Evolutionary conservation across 2,888 invertebrate genomes (phyloP).

Genomic region (Sesia bembeciformis): DNA sequence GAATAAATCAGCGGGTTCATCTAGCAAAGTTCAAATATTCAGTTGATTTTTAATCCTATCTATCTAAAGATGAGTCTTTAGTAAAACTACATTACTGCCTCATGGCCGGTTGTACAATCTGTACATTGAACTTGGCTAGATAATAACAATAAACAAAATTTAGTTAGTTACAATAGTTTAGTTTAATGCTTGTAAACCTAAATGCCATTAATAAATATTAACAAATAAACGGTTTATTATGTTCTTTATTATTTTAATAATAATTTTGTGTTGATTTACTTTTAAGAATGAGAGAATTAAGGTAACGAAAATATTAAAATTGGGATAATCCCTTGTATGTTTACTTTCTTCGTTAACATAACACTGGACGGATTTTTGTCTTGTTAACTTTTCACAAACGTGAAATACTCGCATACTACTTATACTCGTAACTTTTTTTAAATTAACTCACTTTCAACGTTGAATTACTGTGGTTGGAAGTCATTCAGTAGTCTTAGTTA

Average conservation of each 20-base stretch:
- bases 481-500: too few species aligned
- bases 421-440: too few species aligned
- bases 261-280: background rate
- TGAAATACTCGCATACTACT: too few species aligned
- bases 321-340: too few species aligned
- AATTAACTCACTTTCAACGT: too few species aligned
- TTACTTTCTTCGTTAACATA: background rate
- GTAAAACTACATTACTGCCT: background rate
- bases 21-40: constrained; percentile 24
- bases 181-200: constrained; percentile 39
- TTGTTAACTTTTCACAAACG: too few species aligned
- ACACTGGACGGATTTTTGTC: background rate
- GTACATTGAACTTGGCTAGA: constrained; percentile 20
- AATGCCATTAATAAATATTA: constrained; percentile 64
- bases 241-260: constrained; percentile 16
- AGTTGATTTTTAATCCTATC: constrained; percentile 5
- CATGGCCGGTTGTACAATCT: background rate
- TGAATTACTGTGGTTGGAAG: too few species aligned
- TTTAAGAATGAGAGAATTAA: background rate
- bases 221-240: constrained; percentile 55
- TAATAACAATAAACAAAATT: constrained; percentile 54
- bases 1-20: constrained; percentile 42
- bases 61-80: background rate
- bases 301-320: background rate
- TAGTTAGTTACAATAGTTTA: constrained; percentile 61